These are phyloP conservation scores for Orientallactaga bullata DNA, from an alignment of 2,113 vertebrate species.

Conservation along the genomic window DNA sequence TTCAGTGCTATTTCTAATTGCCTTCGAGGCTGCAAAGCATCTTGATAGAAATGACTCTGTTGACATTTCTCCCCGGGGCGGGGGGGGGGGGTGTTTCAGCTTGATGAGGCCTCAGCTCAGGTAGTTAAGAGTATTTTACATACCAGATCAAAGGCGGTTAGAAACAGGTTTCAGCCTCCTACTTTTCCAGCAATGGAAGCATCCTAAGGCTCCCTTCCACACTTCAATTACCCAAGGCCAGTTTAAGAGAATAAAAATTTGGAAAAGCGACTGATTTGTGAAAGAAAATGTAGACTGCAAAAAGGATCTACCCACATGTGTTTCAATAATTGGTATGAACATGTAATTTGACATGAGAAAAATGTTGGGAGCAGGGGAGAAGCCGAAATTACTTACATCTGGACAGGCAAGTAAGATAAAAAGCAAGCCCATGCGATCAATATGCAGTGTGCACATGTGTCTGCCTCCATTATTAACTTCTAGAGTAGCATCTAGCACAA, in stretches of 20 bases:
- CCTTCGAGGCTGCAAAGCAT: background rate
- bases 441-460: background rate
- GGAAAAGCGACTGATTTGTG: background rate
- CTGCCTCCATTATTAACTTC: slow-evolving; percentile 25
- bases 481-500: background rate
- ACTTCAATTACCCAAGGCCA: background rate
- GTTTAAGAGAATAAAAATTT: slow-evolving; percentile 34
- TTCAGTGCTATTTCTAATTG: background rate
- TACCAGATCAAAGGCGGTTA: background rate
- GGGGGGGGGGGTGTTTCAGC: background rate
- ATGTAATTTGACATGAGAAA: background rate
- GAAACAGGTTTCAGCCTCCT: background rate
- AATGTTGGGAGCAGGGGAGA: rapidly evolving
- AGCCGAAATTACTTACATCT: slow-evolving; percentile 5
- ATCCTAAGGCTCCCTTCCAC: background rate
- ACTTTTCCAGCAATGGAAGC: background rate
- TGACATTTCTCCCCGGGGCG: background rate
- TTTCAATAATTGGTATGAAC: background rate
- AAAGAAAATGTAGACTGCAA: background rate
- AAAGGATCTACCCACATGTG: background rate
- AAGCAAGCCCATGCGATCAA: background rate
- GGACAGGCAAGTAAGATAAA: background rate
- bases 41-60: background rate
- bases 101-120: background rate
- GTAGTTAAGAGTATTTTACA: background rate